Evolutionary conservation across 2,797 vertebrate genomes (phyloP).

Genomic region (Anas georgica): DNA sequence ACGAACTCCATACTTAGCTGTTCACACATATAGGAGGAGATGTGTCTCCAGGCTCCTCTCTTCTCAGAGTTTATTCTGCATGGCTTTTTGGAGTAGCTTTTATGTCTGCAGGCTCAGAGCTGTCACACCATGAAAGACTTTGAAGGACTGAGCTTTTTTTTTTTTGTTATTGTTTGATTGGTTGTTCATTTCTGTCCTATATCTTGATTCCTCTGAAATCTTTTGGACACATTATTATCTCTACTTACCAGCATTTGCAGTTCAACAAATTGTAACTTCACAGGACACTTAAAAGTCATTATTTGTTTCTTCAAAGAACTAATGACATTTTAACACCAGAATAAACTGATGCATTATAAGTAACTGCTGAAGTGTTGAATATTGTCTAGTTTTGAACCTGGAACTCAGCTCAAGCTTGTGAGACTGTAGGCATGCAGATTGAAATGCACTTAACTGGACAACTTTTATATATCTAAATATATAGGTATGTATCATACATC

Average conservation of each 20-base stretch:
- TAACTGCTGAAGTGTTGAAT: not conserved
- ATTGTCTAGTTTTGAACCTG: not conserved
- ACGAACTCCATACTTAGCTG: not conserved
- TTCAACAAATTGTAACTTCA: not conserved
- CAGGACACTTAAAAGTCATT: not conserved
- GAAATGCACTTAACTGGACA: not conserved
- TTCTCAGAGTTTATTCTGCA: not conserved
- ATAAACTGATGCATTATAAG: not conserved
- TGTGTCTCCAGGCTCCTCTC: not conserved
- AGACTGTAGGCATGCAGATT: accelerated
- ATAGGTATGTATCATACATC: not conserved
- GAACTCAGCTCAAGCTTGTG: not conserved
- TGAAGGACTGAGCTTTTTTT: not conserved
- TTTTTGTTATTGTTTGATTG: not conserved
- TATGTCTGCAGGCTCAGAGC: not conserved
- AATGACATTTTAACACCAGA: not conserved
- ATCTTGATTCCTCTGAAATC: not conserved
- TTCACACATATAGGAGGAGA: not conserved
- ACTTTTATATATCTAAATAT: not conserved
- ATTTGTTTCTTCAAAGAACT: not conserved
- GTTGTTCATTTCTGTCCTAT: not conserved
- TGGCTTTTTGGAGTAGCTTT: not conserved
- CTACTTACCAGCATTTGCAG: not conserved
- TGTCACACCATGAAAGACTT: not conserved
- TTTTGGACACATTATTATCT: not conserved